A percentile compares a stretch with the other conserved stretches of the same genome.
These are phyloP conservation scores for Vidua macroura DNA, from an alignment of 2,113 vertebrate species.

Conservation along the genomic window DNA sequence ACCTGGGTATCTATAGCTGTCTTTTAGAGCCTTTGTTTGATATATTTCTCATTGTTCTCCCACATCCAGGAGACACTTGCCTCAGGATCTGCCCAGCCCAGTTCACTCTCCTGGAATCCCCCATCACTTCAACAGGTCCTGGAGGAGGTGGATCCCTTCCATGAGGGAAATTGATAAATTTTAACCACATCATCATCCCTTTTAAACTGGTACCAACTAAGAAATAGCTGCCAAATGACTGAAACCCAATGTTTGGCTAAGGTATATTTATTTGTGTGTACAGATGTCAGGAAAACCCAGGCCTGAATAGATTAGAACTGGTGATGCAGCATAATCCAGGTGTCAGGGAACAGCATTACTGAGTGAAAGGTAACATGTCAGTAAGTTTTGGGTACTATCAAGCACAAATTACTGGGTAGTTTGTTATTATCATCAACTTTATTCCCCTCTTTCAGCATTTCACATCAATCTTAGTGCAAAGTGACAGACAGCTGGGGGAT, in stretches of 20 bases:
- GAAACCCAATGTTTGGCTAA: neutral
- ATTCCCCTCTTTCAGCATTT: neutral
- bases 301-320: neutral
- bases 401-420: neutral
- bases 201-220: neutral
- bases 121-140: neutral
- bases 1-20: neutral
- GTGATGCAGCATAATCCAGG: neutral
- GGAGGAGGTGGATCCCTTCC: neutral
- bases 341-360: neutral
- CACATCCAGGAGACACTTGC: neutral
- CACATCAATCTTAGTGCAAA: neutral
- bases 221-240: neutral
- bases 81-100: accelerated
- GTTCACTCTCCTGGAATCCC: neutral
- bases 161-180: neutral
- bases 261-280: neutral
- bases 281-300: neutral
- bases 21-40: neutral
- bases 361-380: neutral
- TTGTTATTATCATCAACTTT: neutral
- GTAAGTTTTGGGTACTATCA: neutral
- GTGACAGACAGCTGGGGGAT: neutral
- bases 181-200: neutral
- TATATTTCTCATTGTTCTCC: neutral